Evolutionary conservation across 2,888 invertebrate species (phyloP).

Genomic region (Tipula lateralis): DNA sequence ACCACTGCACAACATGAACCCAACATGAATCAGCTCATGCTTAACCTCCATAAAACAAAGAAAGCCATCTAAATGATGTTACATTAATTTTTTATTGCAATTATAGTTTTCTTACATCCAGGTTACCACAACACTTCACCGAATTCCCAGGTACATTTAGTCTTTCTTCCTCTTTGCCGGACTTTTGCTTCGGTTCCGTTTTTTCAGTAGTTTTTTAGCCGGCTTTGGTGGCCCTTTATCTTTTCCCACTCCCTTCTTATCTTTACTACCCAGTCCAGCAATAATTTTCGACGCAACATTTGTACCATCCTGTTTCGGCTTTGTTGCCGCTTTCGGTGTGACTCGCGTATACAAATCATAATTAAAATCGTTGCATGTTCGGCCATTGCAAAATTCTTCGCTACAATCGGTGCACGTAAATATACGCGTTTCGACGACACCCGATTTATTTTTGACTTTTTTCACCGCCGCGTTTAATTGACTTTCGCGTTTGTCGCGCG

Average conservation of each 20-base stretch:
- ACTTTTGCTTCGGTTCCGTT: constrained; percentile 37
- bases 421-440: constrained; percentile 71
- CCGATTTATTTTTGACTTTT: constrained; percentile 77
- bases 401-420: constrained; percentile 74
- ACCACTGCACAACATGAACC: too few species aligned
- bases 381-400: constrained; percentile 77
- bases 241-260: neutral
- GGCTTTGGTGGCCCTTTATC: constrained; percentile 36
- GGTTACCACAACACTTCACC: too few species aligned
- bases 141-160: neutral
- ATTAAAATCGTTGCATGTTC: constrained; percentile 46
- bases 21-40: too few species aligned
- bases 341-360: constrained; percentile 48
- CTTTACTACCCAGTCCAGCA: neutral
- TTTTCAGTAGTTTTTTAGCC: constrained; percentile 37
- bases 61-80: too few species aligned
- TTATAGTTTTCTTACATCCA: too few species aligned
- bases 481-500: constrained; percentile 63
- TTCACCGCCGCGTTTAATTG: constrained; percentile 62
- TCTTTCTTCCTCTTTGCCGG: neutral
- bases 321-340: constrained; percentile 43
- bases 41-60: too few species aligned
- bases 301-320: constrained; percentile 39
- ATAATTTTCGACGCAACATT: neutral
- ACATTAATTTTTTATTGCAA: too few species aligned